These are phyloP conservation scores for Bambusicola thoracicus DNA, from an alignment of 2,113 vertebrate species.

Conservation along the genomic window DNA sequence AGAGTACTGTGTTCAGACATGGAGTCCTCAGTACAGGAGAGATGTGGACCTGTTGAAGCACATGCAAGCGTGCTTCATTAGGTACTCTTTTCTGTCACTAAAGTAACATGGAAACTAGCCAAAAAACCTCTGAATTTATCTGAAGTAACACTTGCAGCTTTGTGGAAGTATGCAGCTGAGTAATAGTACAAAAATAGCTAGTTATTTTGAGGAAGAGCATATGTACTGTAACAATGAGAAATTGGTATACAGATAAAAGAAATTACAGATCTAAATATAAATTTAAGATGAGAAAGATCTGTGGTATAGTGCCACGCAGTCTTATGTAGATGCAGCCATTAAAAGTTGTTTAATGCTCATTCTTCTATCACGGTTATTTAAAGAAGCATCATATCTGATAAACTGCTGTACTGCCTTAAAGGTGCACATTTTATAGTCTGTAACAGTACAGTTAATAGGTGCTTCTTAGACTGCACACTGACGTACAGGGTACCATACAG, in stretches of 20 bases:
- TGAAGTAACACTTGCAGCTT: constrained; percentile 78
- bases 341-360: constrained; percentile 23
- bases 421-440: not conserved
- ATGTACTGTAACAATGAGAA: constrained; percentile 79
- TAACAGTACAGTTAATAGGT: not conserved
- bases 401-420: not conserved
- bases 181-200: constrained; percentile 80
- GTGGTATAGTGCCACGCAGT: not conserved
- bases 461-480: not conserved
- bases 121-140: constrained; percentile 74
- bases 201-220: constrained; percentile 82
- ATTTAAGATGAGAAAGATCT: constrained; percentile 45
- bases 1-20: too few relatives aligned
- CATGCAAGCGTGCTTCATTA: not conserved
- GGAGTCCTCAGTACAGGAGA: too few relatives aligned
- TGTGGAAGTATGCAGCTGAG: constrained; percentile 75
- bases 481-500: not conserved
- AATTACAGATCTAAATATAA: constrained; percentile 66
- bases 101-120: constrained; percentile 49
- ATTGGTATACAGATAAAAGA: constrained; percentile 72
- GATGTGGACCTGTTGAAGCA: too few relatives aligned
- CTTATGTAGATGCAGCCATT: constrained; percentile 12
- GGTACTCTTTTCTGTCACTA: not conserved
- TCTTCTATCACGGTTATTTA: constrained; percentile 15
- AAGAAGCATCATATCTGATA: not conserved